Evolutionary conservation across 2,113 vertebrate genomes (phyloP).

Genomic region (Tenebrosternarchus preto): DNA sequence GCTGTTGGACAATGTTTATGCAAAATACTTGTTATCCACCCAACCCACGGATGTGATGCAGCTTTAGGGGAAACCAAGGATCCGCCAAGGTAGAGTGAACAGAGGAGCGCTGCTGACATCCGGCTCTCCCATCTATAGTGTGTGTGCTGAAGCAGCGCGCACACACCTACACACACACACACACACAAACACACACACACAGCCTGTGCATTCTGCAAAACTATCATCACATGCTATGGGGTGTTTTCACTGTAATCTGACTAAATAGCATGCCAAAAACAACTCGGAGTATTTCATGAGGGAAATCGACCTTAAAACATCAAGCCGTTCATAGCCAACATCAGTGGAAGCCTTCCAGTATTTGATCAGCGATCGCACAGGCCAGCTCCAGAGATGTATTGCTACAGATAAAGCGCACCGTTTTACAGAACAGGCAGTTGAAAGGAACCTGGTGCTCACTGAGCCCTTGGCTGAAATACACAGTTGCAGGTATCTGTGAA

Average conservation of each 20-base stretch:
- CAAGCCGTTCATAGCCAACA: slow-evolving; percentile 12
- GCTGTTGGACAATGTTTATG: slow-evolving; percentile 15
- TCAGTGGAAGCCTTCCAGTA: not conserved
- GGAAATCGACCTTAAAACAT: slow-evolving; percentile 28
- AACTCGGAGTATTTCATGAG: slow-evolving; percentile 21
- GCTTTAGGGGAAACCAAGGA: not conserved
- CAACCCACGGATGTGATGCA: not conserved
- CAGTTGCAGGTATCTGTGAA: slow-evolving; percentile 13
- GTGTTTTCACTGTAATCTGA: not conserved
- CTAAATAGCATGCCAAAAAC: slow-evolving; percentile 26
- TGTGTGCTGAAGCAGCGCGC: not conserved
- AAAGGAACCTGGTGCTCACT: not conserved
- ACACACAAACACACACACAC: no score
- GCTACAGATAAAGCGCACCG: not conserved
- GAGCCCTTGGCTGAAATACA: not conserved
- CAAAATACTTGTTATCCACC: slow-evolving; percentile 3
- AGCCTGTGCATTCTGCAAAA: not conserved
- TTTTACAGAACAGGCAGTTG: slow-evolving; percentile 37
- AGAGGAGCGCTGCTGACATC: not conserved
- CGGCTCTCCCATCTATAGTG: not conserved
- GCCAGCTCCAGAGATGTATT: slow-evolving; percentile 12
- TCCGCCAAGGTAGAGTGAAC: slow-evolving; percentile 3
- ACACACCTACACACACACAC: no score
- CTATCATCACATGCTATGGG: not conserved
- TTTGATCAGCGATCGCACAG: slow-evolving; percentile 1